Percentiles rank a stretch among this genome's conserved stretches.
These are phyloP conservation scores for Thymelicus acteon DNA, from an alignment of 2,888 invertebrate species.

Conservation along the genomic window DNA sequence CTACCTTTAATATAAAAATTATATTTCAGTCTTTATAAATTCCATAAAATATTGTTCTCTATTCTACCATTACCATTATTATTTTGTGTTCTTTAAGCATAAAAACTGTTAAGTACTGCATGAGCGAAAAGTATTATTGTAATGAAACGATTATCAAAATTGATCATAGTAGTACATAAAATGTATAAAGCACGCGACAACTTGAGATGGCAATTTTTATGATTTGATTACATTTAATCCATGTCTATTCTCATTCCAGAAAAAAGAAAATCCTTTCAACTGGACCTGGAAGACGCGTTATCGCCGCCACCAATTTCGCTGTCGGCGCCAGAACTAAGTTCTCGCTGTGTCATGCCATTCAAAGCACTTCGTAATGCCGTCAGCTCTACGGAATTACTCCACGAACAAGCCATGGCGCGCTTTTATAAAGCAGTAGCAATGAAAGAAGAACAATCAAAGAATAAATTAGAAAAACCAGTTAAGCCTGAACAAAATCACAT, in stretches of 20 bases:
- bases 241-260: slow-evolving; percentile 57
- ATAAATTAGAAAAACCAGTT: slow-evolving; percentile 52
- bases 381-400: slow-evolving; percentile 92
- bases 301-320: slow-evolving; percentile 92
- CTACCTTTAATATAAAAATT: too few relatives aligned
- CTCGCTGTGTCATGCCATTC: slow-evolving; percentile 74
- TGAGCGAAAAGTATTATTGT: background rate
- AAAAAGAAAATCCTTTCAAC: slow-evolving; percentile 85
- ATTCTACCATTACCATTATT: too few relatives aligned
- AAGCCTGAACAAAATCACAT: slow-evolving; percentile 63
- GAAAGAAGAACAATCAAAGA: slow-evolving; percentile 87
- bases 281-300: slow-evolving; percentile 87
- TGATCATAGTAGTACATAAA: too few relatives aligned
- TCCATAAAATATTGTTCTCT: too few relatives aligned
- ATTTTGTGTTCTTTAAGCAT: too few relatives aligned
- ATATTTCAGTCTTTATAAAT: too few relatives aligned
- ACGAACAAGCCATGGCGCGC: slow-evolving; percentile 92
- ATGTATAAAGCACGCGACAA: too few relatives aligned
- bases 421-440: slow-evolving; percentile 91
- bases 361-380: slow-evolving; percentile 89
- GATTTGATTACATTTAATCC: background rate
- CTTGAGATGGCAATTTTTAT: background rate
- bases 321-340: slow-evolving; percentile 91
- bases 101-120: background rate
- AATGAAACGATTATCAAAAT: too few relatives aligned